Base-by-base conservation (phyloP, 2,113 vertebrate species). In the Ctenodactylus gundi region DNA sequence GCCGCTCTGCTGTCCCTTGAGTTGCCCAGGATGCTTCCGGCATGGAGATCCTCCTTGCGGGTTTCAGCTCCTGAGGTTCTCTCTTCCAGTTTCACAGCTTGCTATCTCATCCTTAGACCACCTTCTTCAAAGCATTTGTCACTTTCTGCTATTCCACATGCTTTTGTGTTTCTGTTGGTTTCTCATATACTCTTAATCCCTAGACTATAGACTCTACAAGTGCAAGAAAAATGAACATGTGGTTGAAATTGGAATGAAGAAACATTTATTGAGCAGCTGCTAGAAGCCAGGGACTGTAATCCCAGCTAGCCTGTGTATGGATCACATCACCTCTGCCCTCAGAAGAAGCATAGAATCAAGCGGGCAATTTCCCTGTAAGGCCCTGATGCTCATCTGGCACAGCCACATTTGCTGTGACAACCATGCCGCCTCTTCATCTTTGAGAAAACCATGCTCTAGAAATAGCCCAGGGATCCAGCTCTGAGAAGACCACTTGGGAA, bases 401-500 rank as follows among this genome's bases (percentile, higher is more conserved):
- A 7, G 49, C 25, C 13, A 75, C 29, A 21, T 58, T 21, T 68
- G 12, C 64, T 73, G 44, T 78, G 62, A 14, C 58, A 65, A n/a
- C 31, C 39, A 23, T 25, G 41, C 29, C 58, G 53, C n/a, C 94
- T 60, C 88, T 93, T 93, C 70, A 81, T 86, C 46, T 97, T 82
- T 94, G 41, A 93, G 93, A 94, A 92, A 93, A 18, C 36, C 64
- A 36, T n/a, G 29, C 39, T 96, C 72, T 94, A 82, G 88, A 92
- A 82, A 70, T 84, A 75, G 57, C 64, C n/a, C 7, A 36, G 7
- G 51, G 84, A 57, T 25, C 29, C 60, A 55, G 72, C 31, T 92
- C 90, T 60, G 84, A 96, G 96, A 55, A 81, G 95, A 49, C 44
- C 23, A 46, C n/a, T 53, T 89, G 64, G 72, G 84, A 95, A 89